Percentiles rank a stretch among this genome's conserved stretches.
Conservation (phyloP, 2,888 invertebrate species). For the Heliothis peltigera region DNA sequence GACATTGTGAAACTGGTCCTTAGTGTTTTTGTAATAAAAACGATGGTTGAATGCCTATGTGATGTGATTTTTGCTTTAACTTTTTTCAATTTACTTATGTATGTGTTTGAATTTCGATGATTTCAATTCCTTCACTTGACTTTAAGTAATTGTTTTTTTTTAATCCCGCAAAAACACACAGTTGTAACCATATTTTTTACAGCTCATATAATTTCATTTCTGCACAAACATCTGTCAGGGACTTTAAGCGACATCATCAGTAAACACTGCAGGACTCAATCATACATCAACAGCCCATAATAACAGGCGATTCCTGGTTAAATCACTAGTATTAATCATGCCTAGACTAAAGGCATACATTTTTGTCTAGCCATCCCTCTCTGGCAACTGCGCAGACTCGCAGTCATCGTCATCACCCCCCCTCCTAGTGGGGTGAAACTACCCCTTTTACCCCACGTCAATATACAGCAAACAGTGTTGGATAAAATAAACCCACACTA, state of each 20-base stretch:
- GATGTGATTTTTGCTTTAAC: no score
- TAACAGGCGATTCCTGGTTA: conserved; percentile 67
- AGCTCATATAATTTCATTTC: no score
- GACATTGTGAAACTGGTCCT: no score
- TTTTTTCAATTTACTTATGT: no score
- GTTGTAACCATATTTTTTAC: no score
- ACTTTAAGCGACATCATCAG: conserved; percentile 36
- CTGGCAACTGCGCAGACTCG: conserved; percentile 83
- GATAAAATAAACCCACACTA: conserved; percentile 83
- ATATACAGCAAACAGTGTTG: conserved; percentile 82
- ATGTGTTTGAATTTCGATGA: no score
- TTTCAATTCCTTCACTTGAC: no score
- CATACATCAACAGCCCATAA: conserved; percentile 53
- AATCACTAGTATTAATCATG: conserved; percentile 76
- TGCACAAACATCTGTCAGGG: background rate
- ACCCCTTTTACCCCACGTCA: conserved; percentile 71
- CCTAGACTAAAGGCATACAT: conserved; percentile 70
- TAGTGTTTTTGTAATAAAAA: no score
- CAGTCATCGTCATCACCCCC: conserved; percentile 83
- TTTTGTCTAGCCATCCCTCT: conserved; percentile 75
- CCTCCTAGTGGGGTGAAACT: conserved; percentile 55
- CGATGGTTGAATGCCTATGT: no score
- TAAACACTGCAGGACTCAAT: conserved; percentile 36
- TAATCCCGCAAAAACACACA: no score
- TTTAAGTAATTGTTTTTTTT: no score